Percentiles rank a stretch among this genome's conserved stretches.
phyloP scores from a whole-genome alignment of 2,888 invertebrate species.

The Nesidiocoris tenuis region DNA sequence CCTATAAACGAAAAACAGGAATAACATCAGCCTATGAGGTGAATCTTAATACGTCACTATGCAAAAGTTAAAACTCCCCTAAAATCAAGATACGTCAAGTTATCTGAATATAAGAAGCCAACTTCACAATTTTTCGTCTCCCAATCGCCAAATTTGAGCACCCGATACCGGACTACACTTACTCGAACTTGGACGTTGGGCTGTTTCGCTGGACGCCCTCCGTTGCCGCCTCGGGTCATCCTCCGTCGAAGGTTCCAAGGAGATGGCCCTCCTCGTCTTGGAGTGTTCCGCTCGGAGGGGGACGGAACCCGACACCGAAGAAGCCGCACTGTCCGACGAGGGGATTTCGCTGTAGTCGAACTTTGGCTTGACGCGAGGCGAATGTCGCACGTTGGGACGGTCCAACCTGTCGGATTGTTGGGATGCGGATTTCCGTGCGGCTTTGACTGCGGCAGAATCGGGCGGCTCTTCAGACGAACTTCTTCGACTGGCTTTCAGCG shows the following conservation, averaged over 20 bases:
- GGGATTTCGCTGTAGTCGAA: background rate
- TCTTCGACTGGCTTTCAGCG: background rate
- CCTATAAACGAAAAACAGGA: no score
- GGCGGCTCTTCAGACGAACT: background rate
- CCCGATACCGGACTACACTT: no score
- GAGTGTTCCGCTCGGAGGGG: background rate
- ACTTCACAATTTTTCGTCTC: no score
- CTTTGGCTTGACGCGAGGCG: background rate
- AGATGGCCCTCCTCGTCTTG: background rate
- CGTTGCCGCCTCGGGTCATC: background rate
- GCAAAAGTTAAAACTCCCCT: no score
- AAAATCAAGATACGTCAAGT: no score
- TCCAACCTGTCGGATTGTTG: background rate
- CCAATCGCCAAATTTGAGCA: no score
- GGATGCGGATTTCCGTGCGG: background rate
- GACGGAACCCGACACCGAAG: background rate
- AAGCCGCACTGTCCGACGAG: background rate
- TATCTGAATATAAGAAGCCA: no score
- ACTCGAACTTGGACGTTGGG: background rate
- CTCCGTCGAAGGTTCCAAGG: background rate
- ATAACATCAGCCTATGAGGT: no score
- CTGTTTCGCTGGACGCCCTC: background rate
- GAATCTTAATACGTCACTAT: no score
- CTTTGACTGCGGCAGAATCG: background rate
- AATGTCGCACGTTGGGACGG: background rate